These are phyloP conservation scores for Galbula dea DNA, from an alignment of 2,113 vertebrate species.

Conservation along the genomic window DNA sequence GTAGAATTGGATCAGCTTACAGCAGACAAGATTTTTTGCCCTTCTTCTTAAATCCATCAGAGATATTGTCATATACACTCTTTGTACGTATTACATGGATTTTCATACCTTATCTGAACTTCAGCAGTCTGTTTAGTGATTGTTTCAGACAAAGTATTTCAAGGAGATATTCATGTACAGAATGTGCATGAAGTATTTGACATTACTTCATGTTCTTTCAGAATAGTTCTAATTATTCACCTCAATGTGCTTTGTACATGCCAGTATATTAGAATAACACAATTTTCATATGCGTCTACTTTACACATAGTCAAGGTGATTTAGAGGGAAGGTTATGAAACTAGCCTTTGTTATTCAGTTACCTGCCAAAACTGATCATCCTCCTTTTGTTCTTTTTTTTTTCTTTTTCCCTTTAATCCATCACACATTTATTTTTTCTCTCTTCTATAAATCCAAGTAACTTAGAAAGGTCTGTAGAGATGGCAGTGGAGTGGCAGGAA, in stretches of 20 bases:
- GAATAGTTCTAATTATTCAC: neutral
- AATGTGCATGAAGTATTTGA: neutral
- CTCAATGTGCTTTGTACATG: neutral
- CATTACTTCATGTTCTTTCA: neutral
- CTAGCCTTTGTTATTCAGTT: neutral
- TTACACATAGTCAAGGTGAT: neutral
- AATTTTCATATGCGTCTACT: neutral
- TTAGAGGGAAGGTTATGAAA: neutral
- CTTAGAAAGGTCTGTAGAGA: neutral
- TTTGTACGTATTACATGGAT: neutral
- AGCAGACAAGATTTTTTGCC: neutral
- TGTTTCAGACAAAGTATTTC: neutral
- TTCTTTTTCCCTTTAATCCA: neutral
- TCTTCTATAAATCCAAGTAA: neutral
- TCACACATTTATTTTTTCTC: neutral
- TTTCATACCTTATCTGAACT: neutral
- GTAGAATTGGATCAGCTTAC: neutral
- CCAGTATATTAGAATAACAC: neutral
- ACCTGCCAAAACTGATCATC: neutral
- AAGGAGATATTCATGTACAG: neutral
- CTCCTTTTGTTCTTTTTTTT: neutral
- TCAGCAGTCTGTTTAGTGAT: neutral
- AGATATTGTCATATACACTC: neutral
- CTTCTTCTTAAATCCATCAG: neutral
- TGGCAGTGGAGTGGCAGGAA: too few species aligned